Evolutionary conservation across 1,140 invertebrate genomes (phyloP).

Genomic region (Anastrepha ludens): DNA sequence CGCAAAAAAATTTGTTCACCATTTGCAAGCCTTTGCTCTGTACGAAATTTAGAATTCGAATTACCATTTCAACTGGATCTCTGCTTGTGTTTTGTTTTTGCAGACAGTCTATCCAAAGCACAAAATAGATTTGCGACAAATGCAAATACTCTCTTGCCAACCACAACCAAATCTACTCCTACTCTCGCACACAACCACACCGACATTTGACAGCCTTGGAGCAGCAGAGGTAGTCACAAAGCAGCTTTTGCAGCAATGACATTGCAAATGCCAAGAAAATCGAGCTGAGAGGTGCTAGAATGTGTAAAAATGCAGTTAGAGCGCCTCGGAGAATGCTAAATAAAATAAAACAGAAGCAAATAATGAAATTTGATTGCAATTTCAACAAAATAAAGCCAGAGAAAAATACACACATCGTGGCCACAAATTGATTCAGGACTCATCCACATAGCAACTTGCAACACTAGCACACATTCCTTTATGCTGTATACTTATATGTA

Average conservation of each 20-base stretch:
- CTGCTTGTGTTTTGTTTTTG: too few species aligned
- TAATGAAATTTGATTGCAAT: conserved; percentile 30
- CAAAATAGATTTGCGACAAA: too few species aligned
- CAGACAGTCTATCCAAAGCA: too few species aligned
- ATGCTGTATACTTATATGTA: not conserved
- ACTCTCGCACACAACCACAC: not conserved
- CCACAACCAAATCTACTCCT: not conserved
- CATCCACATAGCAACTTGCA: conserved; percentile 10
- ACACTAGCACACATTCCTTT: conserved; percentile 26
- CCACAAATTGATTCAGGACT: not conserved
- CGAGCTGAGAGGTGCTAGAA: not conserved
- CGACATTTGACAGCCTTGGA: not conserved
- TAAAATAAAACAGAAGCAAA: not conserved
- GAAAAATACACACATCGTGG: not conserved
- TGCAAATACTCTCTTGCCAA: too few species aligned
- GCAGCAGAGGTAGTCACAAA: not conserved
- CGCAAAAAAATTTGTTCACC: too few species aligned
- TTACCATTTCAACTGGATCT: too few species aligned
- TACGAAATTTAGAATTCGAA: too few species aligned
- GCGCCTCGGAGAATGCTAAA: not conserved
- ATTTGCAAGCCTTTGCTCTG: too few species aligned
- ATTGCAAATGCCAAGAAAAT: not conserved
- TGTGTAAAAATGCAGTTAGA: not conserved
- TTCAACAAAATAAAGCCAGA: not conserved
- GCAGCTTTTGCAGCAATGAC: not conserved